A percentile compares a stretch with the other conserved stretches of the same genome.
Evolutionary conservation across 2,113 vertebrate genomes (phyloP).

Genomic region (Pelmatolapia mariae): DNA sequence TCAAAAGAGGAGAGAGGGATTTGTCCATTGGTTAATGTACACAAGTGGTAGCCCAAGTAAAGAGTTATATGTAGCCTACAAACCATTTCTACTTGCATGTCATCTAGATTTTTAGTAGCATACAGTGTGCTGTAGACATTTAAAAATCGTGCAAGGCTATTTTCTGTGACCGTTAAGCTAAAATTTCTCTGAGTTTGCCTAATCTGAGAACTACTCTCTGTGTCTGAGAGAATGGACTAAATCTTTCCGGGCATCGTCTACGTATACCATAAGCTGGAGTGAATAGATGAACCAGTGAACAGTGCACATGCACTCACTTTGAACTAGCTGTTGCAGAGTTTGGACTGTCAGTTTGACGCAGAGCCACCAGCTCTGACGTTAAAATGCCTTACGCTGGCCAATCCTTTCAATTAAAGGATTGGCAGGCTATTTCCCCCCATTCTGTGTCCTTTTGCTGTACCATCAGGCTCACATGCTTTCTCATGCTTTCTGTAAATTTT

Average conservation of each 20-base stretch:
- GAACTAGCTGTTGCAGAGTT: neutral
- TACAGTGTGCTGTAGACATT: rapidly evolving
- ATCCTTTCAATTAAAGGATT: conserved; percentile 40
- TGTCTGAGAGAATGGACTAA: neutral
- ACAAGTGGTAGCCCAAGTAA: neutral
- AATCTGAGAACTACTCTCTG: neutral
- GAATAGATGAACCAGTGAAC: neutral
- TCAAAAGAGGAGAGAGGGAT: neutral
- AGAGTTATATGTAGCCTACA: neutral
- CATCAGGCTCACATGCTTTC: neutral
- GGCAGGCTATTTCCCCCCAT: conserved; percentile 19
- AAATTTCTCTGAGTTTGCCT: neutral
- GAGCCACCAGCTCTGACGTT: neutral
- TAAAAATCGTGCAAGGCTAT: neutral
- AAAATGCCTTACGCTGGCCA: neutral
- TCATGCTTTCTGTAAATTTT: neutral
- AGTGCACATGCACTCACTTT: neutral
- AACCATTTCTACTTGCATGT: neutral
- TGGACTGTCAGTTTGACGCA: neutral
- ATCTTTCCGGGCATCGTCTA: neutral
- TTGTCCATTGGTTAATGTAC: neutral
- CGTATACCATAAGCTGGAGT: neutral
- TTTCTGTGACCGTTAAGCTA: neutral
- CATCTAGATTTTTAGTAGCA: neutral
- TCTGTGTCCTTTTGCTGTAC: neutral